A percentile compares a stretch with the other conserved stretches of the same genome.
phyloP scores from a whole-genome alignment of 2,888 invertebrate genomes.

The Prosapia bicincta region DNA sequence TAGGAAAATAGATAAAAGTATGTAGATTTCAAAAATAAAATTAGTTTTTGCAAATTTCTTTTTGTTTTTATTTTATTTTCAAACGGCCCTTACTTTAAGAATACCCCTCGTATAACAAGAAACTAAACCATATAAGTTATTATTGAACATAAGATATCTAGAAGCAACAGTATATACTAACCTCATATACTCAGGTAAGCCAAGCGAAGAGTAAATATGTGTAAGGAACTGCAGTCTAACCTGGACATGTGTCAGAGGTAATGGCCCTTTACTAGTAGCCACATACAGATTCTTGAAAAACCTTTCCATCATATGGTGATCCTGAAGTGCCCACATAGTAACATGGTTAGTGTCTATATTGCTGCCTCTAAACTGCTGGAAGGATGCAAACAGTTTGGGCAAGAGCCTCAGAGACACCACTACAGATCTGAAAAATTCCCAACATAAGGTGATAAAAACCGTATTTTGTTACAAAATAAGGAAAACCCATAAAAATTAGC shows the following conservation, averaged over 20 bases:
- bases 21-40: too few species aligned
- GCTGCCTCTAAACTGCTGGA: conserved; percentile 82
- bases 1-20: too few species aligned
- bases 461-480: too few species aligned
- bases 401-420: conserved; percentile 83
- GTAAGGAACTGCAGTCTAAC: conserved; percentile 89
- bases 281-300: conserved; percentile 85
- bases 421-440: conserved; percentile 79
- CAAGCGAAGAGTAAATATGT: conserved; percentile 85
- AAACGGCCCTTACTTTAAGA: too few species aligned
- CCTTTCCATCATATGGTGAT: conserved; percentile 89
- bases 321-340: conserved; percentile 90
- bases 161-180: too few species aligned
- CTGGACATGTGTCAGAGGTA: conserved; percentile 76
- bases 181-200: conserved; percentile 86
- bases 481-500: too few species aligned
- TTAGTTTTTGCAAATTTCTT: too few species aligned
- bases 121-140: too few species aligned
- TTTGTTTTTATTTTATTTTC: too few species aligned
- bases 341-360: conserved; percentile 83
- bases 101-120: too few species aligned
- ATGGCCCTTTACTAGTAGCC: conserved; percentile 54
- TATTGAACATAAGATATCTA: too few species aligned
- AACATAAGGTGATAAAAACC: too few species aligned
- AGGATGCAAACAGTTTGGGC: conserved; percentile 87